Evolutionary conservation across 2,888 invertebrate species (phyloP).

Genomic region (Papilio demoleus): DNA sequence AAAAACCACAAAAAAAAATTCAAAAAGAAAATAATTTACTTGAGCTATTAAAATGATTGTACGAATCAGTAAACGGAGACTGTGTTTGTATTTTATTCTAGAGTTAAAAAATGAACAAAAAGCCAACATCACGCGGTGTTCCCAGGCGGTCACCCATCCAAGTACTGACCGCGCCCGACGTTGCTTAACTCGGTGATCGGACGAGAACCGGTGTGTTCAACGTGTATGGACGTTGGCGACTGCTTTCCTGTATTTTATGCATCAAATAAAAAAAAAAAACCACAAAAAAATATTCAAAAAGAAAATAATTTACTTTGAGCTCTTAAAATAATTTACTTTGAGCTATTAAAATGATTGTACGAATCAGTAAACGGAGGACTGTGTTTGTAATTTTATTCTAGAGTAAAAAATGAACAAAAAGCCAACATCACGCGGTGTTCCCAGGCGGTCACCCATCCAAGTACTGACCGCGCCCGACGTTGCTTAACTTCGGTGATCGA

Average conservation of each 20-base stretch:
- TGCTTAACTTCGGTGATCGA: constrained; percentile 59
- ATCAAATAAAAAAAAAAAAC: too few species aligned
- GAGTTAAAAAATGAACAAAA: background rate
- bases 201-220: constrained; percentile 77
- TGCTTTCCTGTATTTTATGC: background rate
- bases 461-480: constrained; percentile 43
- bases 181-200: constrained; percentile 70
- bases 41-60: too few species aligned
- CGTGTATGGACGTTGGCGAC: constrained; percentile 47
- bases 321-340: too few species aligned
- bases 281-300: too few species aligned
- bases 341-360: too few species aligned
- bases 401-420: background rate
- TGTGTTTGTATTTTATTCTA: too few species aligned
- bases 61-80: too few species aligned
- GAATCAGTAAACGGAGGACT: too few species aligned
- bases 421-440: constrained; percentile 42
- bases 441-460: constrained; percentile 56
- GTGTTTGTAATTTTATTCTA: too few species aligned
- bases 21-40: too few species aligned
- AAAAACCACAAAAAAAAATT: too few species aligned
- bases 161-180: constrained; percentile 43
- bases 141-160: constrained; percentile 56
- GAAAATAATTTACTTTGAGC: too few species aligned
- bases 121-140: constrained; percentile 39